Evolutionary conservation across 2,797 vertebrate species (phyloP), one percentile per base, ranked within the genome.

Genomic region (Leuciscus waleckii): DNA sequence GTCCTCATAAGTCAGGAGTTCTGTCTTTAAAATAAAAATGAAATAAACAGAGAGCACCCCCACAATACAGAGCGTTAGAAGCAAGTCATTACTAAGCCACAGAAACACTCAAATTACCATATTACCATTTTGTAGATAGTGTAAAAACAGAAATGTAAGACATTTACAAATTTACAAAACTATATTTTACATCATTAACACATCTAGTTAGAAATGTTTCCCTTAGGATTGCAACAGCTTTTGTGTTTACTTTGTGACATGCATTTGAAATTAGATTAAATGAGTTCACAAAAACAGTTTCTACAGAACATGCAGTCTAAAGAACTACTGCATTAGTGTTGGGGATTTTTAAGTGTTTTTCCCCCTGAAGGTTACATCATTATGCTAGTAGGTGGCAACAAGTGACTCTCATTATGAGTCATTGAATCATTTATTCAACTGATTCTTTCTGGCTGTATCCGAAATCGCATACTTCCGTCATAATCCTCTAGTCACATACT

Each of bases 21-120:
- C 26, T 82, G 69, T 74, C 26, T 65, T 83, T 35, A 74, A 83
- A 26, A 49, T 46, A 49, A 16, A 51, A 65, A 35, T 5, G 81
- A 67, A 19, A 76, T 46, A 73, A 73, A 71, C 21, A 11, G 5
- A 49, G 26, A 69, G 74, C 65, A 5, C 16, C 5, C 41, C 56
- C 8, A 69, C 82, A 68, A 54, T 29, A 39, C 32, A 37, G 14
- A 65, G 16, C 4, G 11, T 32, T 37, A 41, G 35, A 75, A 77
- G n/a, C 54, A 84, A 81, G 63, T 61, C 75, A 58, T 84, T 56
- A 79, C 58, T 76, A 73, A 65, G 73, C 71, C 73, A 37, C 29
- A 35, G 39, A 82, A 61, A 54, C 56, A 16, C 39, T 83, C 19
- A 56, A 67, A 77, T 83, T 77, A 68, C 23, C 82, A 83, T 83